Conservation (phyloP, 2,888 invertebrate species). For the Heliconius ismenius region DNA sequence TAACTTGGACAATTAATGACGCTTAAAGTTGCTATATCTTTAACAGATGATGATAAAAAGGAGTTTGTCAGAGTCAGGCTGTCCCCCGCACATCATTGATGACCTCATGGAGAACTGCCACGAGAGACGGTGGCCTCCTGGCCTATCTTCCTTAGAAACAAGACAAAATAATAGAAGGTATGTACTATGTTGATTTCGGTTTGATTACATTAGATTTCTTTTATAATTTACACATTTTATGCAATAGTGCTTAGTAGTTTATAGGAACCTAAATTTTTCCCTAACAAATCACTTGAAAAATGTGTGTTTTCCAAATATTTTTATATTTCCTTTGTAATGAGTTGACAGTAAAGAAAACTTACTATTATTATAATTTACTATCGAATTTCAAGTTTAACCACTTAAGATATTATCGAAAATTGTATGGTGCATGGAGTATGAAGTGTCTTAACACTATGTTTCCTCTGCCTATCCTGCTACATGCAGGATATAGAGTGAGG, state of each 20-base stretch:
- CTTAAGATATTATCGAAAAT: no score
- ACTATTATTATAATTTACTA: not conserved
- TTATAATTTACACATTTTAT: not conserved
- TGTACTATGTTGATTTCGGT: slow-evolving; percentile 61
- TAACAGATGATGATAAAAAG: slow-evolving; percentile 94
- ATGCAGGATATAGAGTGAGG: no score
- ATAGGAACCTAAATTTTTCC: not conserved
- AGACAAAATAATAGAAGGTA: slow-evolving; percentile 95
- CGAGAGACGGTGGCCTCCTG: slow-evolving; percentile 96
- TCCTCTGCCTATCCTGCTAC: no score
- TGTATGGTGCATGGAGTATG: no score
- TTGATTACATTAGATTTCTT: not conserved
- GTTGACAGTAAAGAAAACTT: not conserved
- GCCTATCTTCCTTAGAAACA: slow-evolving; percentile 94
- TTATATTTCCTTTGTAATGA: not conserved
- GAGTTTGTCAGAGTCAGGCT: slow-evolving; percentile 95
- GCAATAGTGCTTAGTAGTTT: not conserved
- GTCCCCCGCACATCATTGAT: slow-evolving; percentile 95
- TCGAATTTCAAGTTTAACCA: no score
- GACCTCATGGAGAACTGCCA: slow-evolving; percentile 99
- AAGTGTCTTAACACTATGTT: no score
- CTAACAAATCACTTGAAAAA: no score
- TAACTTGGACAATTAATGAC: not conserved
- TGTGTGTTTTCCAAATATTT: no score
- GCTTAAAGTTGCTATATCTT: not conserved